Conservation (phyloP, 2,113 vertebrate species). For the Zapornia atra region DNA sequence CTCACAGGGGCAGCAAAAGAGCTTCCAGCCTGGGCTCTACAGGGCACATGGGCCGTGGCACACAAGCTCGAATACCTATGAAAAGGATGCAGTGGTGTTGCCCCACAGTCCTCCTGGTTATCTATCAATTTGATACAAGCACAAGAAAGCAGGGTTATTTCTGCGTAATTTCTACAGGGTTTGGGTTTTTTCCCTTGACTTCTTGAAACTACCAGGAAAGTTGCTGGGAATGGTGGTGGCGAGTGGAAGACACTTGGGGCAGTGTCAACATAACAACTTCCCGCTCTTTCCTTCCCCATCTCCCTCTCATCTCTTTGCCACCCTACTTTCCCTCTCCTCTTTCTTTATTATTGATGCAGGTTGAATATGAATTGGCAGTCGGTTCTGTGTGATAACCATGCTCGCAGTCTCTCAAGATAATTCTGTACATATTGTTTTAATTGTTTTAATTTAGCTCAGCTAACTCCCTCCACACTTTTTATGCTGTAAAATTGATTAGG, state of each 20-base stretch:
- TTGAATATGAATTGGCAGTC: background rate
- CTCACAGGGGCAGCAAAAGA: background rate
- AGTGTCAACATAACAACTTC: background rate
- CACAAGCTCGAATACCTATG: accelerated
- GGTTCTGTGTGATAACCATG: background rate
- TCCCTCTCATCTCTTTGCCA: background rate
- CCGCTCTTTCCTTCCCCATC: background rate
- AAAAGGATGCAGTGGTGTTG: background rate
- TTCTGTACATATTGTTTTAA: background rate
- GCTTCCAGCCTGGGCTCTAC: background rate
- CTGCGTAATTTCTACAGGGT: background rate
- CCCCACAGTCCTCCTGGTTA: background rate
- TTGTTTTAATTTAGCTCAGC: constrained; percentile 26
- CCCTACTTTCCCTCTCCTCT: background rate
- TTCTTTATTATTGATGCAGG: background rate
- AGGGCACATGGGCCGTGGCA: background rate
- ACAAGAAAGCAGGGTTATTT: background rate
- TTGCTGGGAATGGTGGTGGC: background rate
- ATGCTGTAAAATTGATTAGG: background rate
- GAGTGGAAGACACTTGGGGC: background rate
- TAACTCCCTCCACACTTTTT: background rate
- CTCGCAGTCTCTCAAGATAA: background rate
- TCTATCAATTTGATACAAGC: background rate
- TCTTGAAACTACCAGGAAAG: background rate
- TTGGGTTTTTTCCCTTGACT: background rate